phyloP scores from a whole-genome alignment of 2,113 vertebrate genomes.

The Agapornis roseicollis region DNA sequence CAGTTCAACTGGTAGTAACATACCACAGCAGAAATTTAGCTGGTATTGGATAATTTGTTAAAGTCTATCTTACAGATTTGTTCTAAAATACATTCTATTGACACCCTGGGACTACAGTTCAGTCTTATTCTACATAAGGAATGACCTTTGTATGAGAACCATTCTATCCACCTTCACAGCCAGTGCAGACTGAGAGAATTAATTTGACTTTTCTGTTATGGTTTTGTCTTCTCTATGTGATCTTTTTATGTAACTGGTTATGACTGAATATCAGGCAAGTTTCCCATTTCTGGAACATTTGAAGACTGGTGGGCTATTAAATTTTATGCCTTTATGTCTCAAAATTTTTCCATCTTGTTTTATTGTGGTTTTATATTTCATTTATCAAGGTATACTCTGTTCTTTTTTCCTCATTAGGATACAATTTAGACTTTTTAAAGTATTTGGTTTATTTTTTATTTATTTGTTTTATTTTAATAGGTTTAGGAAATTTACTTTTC shows the following conservation, averaged over 20 bases:
- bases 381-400: neutral
- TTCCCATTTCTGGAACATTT: constrained; percentile 40
- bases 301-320: neutral
- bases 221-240: constrained; percentile 28
- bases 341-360: neutral
- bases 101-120: neutral
- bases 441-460: neutral
- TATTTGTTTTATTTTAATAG: neutral
- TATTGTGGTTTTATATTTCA: constrained; percentile 6
- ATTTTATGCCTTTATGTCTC: constrained; percentile 6
- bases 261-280: constrained; percentile 11
- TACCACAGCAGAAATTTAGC: neutral
- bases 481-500: neutral
- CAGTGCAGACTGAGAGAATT: neutral
- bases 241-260: neutral
- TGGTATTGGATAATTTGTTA: neutral
- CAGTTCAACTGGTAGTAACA: neutral
- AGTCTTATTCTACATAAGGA: neutral
- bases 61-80: neutral
- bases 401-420: neutral
- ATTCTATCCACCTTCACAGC: neutral
- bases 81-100: neutral
- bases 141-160: neutral
- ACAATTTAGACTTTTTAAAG: neutral
- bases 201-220: constrained; percentile 1